Base-by-base conservation (phyloP, 2,113 vertebrate genomes). In the Gobio gobio region DNA sequence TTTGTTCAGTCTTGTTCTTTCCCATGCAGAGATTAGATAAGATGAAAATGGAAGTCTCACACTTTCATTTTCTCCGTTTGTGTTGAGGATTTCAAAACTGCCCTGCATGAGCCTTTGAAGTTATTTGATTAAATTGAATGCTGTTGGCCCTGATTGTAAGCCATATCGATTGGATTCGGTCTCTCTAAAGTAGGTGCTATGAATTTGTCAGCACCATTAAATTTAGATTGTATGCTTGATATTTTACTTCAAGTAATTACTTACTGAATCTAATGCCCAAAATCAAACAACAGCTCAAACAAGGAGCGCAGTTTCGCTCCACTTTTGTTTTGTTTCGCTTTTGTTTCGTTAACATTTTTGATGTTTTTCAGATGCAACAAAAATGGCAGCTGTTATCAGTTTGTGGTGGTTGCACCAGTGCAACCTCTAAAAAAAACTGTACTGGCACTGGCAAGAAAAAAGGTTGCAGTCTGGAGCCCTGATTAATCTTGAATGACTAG, bases 1-100 rank as follows among this genome's bases (percentile, higher is more conserved):
- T 88, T 84, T 86, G 54, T 64, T 84, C 82, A 86, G 85, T 45
- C 82, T 14, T 16, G 76, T 47, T 72, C 61, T 51, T 82, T 86
- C 70, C 70, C 82, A 77, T 70, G 56, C 70, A 75, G 8, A 26
- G 70, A 88, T 88, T 45, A 86, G 82, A 84, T 76, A 77, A 76
- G 24, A 78, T 45, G 68, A 70, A 81, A 86, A 58, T 72, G 73
- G 64, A 64, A 84, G 78, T 18, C 78, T 51, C 43, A 14, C 78
- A 51, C n/a, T 81, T 80, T 33, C 9, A 33, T 79, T 47, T 79
- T 63, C 58, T 47, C 4, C 1, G 45, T 18, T 29, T 51, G 13
- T 1, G 33, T 40, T 68, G 6, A 36, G 58, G 58, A 24, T 61
- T 61, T 43, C 20, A 2, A 40, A 22, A 22, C 6, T 58, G 29